Conservation (phyloP, 1,140 invertebrate species). For the Bradysia coprophila region DNA sequence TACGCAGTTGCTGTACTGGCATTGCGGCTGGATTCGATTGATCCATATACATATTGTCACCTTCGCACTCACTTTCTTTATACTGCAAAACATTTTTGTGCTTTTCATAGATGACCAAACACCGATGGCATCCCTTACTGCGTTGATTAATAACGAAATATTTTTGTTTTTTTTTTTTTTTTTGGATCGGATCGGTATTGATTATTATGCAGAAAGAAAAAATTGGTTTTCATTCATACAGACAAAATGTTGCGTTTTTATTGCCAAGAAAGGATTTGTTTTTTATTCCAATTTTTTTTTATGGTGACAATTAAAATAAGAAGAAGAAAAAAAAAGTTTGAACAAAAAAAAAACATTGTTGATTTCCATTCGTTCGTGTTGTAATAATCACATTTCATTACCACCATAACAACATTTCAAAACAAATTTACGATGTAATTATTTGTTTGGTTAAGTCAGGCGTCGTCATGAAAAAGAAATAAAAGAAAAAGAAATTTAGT, state of each 20-base stretch:
- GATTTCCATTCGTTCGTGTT: no score
- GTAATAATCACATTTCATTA: no score
- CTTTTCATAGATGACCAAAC: conserved; percentile 82
- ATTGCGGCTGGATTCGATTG: conserved; percentile 26
- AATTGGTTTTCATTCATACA: conserved; percentile 5
- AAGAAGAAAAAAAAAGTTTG: conserved; percentile 1
- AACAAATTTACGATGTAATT: not conserved
- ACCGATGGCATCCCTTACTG: conserved; percentile 50
- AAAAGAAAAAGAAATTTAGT: no score
- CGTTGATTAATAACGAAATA: conserved; percentile 8
- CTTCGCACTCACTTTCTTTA: conserved; percentile 83
- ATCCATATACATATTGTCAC: conserved; percentile 26
- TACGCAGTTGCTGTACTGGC: conserved; percentile 18
- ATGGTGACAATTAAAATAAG: conserved; percentile 1
- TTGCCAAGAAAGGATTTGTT: no score
- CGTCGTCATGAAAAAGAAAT: not conserved
- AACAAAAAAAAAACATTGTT: not conserved
- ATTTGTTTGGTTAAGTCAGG: not conserved
- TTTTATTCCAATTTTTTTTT: not conserved
- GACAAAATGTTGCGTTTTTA: no score
- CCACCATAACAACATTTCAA: no score
- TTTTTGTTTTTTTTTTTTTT: conserved; percentile 12
- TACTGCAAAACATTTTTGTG: conserved; percentile 84
- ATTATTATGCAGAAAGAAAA: conserved; percentile 4
- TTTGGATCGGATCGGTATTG: conserved; percentile 3